These are phyloP conservation scores for Lycocerus yunnanus DNA, from an alignment of 2,888 invertebrate species.

Conservation along the genomic window DNA sequence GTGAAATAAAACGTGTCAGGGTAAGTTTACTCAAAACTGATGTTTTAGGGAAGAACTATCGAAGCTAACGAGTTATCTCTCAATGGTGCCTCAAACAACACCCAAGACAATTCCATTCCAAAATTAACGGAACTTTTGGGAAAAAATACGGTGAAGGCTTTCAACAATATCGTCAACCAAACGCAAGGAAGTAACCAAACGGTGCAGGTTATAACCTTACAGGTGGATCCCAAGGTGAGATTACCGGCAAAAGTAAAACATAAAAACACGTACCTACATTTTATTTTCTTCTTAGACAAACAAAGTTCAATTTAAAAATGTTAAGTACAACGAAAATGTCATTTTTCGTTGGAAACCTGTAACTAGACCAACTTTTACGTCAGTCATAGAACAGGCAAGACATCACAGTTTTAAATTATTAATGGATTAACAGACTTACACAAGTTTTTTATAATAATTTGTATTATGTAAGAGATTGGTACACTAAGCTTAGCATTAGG, in stretches of 20 bases:
- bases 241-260: background rate
- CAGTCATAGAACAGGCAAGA: conserved; percentile 21
- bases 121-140: conserved; percentile 65
- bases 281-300: conserved; percentile 57
- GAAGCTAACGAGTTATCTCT: conserved; percentile 27
- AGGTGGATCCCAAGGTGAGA: conserved; percentile 67
- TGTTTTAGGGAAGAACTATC: background rate
- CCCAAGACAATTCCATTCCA: conserved; percentile 50
- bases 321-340: conserved; percentile 43
- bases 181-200: conserved; percentile 44
- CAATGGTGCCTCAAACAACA: background rate
- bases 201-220: conserved; percentile 57
- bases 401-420: conserved; percentile 28
- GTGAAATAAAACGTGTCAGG: background rate
- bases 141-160: conserved; percentile 65
- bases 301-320: conserved; percentile 57
- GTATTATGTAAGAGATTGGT: no score
- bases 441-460: conserved; percentile 14
- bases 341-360: conserved; percentile 41
- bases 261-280: background rate
- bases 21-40: background rate
- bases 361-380: conserved; percentile 13
- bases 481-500: background rate
- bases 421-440: conserved; percentile 43
- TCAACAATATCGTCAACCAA: conserved; percentile 62